Evolutionary conservation across 2,113 vertebrate species (phyloP), one percentile per base, ranked within the genome.

Genomic region (Malaclemys terrapin): DNA sequence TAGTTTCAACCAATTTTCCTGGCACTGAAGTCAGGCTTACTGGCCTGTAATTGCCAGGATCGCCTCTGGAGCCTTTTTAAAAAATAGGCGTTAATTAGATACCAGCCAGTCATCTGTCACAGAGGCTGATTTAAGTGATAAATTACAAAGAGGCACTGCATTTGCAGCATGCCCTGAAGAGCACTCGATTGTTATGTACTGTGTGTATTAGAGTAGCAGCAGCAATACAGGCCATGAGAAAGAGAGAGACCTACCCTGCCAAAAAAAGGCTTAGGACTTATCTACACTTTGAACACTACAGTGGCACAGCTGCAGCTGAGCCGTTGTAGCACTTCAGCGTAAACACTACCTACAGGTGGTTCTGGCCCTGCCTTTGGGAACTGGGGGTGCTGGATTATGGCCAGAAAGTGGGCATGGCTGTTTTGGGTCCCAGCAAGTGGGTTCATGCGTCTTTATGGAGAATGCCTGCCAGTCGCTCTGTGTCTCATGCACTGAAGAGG

Each of bases 391-490:
- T 65, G 62, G 62, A n/a, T 6, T 8, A 65, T 65, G 62, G 31
- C 14, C 62, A 65, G 62, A 35, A 65, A 31, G 31, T n/a, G 31
- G 6, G 14, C 62, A 65, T 65, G 16, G 62, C 31, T 65, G 62
- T 35, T 16, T 19, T 65, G 29, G 31, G 31, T 19, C 62, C 31
- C 31, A 35, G 59, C 29, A 14, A 31, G 25, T 14, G 35, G 7
- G 14, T 17, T 62, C 62, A 65, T 17, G 31, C 31, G 13, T 65
- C 62, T 20, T 29, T 4, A 47, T 31, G 80, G 0, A 1, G 19
- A 7, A 1, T 27, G n/a, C 29, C 29, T 82, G 54, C 2, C 78
- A 89, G 31, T 38, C 54, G 27, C 79, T 50, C 20, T 8, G 2
- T 4, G 27, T 12, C 25, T 22, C 27, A 42, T 81, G 57, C 47